Percentiles rank a stretch among this genome's conserved stretches.
These are phyloP conservation scores for Morpho helenor DNA, from an alignment of 2,888 invertebrate genomes.

Conservation along the genomic window DNA sequence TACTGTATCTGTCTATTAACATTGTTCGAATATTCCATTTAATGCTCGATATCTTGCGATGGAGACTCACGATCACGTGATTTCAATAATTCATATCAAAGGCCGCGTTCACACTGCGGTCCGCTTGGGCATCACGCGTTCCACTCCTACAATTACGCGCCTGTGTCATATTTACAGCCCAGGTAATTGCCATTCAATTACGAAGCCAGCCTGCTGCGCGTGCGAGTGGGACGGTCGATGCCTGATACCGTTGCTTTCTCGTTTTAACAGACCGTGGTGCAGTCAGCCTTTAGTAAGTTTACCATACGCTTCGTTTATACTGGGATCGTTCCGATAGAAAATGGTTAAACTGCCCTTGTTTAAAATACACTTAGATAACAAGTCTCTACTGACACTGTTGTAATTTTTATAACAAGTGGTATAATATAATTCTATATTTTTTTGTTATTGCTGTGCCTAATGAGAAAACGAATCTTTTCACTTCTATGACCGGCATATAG, in stretches of 20 bases:
- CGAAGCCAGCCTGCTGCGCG: conserved; percentile 62
- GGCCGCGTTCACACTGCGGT: conserved; percentile 60
- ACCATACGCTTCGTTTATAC: conserved; percentile 1
- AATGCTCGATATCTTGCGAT: conserved; percentile 26
- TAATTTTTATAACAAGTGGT: no score
- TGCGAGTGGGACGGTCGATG: conserved; percentile 44
- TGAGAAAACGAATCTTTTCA: no score
- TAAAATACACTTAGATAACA: no score
- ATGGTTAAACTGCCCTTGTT: no score
- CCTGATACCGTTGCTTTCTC: conserved; percentile 42
- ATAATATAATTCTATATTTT: no score
- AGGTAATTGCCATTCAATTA: conserved; percentile 81
- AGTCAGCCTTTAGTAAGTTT: conserved; percentile 48
- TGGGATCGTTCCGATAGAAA: no score
- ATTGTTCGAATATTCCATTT: conserved; percentile 17
- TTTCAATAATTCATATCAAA: conserved; percentile 70
- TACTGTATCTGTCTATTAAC: conserved; percentile 19
- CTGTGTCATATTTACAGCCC: conserved; percentile 80
- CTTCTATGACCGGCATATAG: no score
- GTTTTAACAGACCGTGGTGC: conserved; percentile 51
- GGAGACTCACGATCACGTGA: conserved; percentile 39
- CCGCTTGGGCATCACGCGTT: conserved; percentile 59
- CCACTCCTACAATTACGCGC: conserved; percentile 77
- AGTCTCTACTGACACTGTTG: no score
- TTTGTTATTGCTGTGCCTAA: no score